Evolutionary conservation across 2,113 vertebrate species (phyloP).

Genomic region (Psephotus haematonotus): DNA sequence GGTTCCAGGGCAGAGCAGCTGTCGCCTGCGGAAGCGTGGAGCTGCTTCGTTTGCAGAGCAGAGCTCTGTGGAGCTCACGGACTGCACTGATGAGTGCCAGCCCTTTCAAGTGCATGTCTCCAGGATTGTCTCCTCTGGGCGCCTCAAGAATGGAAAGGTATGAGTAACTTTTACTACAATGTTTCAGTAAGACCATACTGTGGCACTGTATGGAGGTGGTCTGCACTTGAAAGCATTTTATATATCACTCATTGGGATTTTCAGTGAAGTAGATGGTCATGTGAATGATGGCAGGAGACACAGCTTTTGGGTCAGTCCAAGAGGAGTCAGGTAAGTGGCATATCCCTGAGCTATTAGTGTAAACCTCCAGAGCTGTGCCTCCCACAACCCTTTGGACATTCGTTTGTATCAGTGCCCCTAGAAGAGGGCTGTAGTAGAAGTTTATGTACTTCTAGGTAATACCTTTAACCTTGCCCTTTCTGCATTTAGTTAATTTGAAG

Average conservation of each 20-base stretch:
- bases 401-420: background rate
- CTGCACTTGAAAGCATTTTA: background rate
- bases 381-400: accelerated
- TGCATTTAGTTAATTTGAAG: background rate
- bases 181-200: background rate
- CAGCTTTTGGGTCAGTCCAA: background rate
- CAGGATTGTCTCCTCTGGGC: constrained; percentile 44
- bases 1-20: background rate
- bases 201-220: background rate
- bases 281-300: background rate
- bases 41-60: background rate
- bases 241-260: background rate
- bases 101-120: constrained; percentile 38
- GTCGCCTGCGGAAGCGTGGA: background rate
- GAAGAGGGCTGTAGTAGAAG: background rate
- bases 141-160: constrained; percentile 53
- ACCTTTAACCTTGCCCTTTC: background rate
- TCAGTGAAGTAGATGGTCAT: background rate
- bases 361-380: background rate
- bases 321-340: background rate
- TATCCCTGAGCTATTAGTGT: background rate
- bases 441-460: background rate
- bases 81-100: background rate
- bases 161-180: background rate
- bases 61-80: background rate